These are phyloP conservation scores for Hypolimnas misippus DNA, from an alignment of 2,888 invertebrate species.

Conservation along the genomic window DNA sequence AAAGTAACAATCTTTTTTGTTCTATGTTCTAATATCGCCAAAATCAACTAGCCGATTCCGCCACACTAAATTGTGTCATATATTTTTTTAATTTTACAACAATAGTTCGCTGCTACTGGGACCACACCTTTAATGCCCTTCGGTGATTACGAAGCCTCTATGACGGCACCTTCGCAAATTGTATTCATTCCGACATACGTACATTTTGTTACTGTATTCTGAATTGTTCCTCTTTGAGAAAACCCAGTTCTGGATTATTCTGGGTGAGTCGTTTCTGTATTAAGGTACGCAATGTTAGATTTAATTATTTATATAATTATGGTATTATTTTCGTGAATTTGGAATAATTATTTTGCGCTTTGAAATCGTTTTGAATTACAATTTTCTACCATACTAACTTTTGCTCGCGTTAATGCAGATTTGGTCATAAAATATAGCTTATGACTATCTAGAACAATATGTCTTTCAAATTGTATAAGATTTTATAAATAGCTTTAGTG, in stretches of 20 bases:
- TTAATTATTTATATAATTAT: background rate
- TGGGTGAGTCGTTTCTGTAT: background rate
- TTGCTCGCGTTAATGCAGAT: too few species aligned
- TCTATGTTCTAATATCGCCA: too few species aligned
- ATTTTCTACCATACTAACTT: too few species aligned
- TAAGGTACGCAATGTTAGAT: background rate
- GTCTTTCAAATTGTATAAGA: too few species aligned
- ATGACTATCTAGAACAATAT: too few species aligned
- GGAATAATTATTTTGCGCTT: too few species aligned
- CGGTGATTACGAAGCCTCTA: conserved; percentile 19
- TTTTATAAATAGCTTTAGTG: too few species aligned
- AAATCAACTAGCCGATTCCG: too few species aligned
- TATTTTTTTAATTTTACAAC: background rate
- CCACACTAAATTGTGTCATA: too few species aligned
- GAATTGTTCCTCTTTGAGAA: conserved; percentile 5
- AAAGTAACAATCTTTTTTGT: too few species aligned
- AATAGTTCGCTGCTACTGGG: background rate
- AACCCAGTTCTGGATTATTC: conserved; percentile 14
- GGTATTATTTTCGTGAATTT: background rate
- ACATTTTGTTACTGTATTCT: background rate
- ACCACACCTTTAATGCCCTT: conserved; percentile 9
- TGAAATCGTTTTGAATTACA: too few species aligned
- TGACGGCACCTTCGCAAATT: conserved; percentile 20
- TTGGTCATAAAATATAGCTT: too few species aligned
- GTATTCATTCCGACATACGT: conserved; percentile 19